Percentiles rank a stretch among this genome's conserved stretches.
These are phyloP conservation scores for Bombus terrestris DNA, from an alignment of 1,140 invertebrate genomes.

Conservation along the genomic window DNA sequence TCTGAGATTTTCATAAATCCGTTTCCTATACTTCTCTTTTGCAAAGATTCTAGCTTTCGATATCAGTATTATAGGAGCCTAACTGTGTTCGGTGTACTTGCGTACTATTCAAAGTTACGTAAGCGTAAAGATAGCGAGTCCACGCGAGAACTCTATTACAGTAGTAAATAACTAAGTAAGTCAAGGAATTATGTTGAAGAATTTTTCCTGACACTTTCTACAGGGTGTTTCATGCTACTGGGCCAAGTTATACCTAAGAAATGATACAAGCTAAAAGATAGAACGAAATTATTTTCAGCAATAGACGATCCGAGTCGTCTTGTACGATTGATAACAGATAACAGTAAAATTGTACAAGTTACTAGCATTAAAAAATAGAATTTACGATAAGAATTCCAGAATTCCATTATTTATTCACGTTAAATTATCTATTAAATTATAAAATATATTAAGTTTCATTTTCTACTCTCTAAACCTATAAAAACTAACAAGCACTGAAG, in stretches of 20 bases:
- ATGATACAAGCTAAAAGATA: neutral
- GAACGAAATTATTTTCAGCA: neutral
- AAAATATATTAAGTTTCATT: no score
- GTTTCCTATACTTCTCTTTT: neutral
- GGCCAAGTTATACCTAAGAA: neutral
- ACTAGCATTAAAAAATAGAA: no score
- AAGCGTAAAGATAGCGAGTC: neutral
- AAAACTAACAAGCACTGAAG: no score
- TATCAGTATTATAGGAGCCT: neutral
- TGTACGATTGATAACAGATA: no score
- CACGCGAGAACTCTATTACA: neutral
- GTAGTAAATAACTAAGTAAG: neutral
- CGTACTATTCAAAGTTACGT: neutral
- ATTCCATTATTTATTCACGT: no score
- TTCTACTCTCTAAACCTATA: no score
- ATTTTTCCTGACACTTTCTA: neutral
- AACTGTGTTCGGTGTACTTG: neutral
- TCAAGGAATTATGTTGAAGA: neutral
- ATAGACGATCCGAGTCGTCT: no score
- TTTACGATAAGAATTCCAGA: no score
- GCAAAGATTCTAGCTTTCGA: neutral
- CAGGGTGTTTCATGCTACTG: neutral
- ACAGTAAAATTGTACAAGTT: no score
- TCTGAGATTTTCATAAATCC: neutral
- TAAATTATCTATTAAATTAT: no score